Evolutionary conservation across 92 coral and sea anemone species (phyloP), one percentile per base, ranked within the genome.

Genomic region (Bergia puertoricense): DNA sequence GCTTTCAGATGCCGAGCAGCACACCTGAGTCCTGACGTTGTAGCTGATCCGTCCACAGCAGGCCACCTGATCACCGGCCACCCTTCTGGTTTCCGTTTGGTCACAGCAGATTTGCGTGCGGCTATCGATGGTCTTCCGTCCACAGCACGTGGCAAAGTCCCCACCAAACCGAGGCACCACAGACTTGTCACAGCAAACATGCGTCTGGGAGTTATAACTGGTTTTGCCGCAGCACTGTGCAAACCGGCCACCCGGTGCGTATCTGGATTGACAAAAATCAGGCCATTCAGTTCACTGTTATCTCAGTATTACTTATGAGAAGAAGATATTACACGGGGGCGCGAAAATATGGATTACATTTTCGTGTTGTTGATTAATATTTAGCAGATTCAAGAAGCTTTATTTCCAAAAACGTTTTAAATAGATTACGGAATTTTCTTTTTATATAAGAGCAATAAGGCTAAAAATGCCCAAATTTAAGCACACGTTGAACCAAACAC

Each of bases 191-290:
- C 91, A 89, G 51, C 91, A 89, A 18, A 77, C 85, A 7, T 77
- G 67, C 39, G 91, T 89, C 59, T 85, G 81, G 39, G 68, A 65
- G 38, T 89, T 81, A 54, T 74, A 89, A 7, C 89, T 76, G 20
- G 67, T 44, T 37, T 62, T 85, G 4, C 89, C 91, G 30, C 91
- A 89, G 77, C 91, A 89, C 76, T 67, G 42, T 4, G 88, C 92
- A 48, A 65, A 46, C 16, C 85, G 85, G 38, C 90, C 90, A 5
- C 89, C 89, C 10, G 89, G 74, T 3, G 82, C 76, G 44, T 86
- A 86, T 76, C 89, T 76, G 40, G 41, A 20, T 22, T 16, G 56
- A 50, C 78, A 74, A 74, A 39, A 39, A 38, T 39, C 8, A 16
- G 20, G 3, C 6, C 7, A 16, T 36, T 76, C 22, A 8, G 2